Base-by-base conservation (phyloP, 2,888 invertebrate genomes). In the Folsomia manolachei region DNA sequence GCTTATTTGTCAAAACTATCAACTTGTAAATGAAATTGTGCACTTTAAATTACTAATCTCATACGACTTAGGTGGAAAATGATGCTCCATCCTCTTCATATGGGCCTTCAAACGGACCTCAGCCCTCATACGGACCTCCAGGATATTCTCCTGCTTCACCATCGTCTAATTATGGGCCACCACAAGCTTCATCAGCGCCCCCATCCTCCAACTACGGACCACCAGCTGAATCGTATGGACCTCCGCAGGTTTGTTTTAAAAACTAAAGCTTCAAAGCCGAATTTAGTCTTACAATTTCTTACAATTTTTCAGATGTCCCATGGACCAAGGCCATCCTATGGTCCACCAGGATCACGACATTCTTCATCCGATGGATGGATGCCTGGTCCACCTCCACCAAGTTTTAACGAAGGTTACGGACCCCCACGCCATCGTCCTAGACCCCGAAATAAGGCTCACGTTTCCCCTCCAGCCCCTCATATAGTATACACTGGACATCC, bases 401-500 rank as follows among this genome's bases (percentile, higher is more conserved):
- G 19, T 7, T 19, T 19, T 60, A n/a, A n/a, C n/a, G n/a, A 7
- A 4, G 60, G 60, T 4, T 60, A n/a, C 9, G 60, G 19, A 62
- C 62, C 62, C 60, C 53, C 68, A 27, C 18, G 25, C n/a, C 53
- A 62, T 23, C 39, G 23, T 24, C 21, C 23, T 39, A 61, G 52
- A 39, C 39, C 69, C 64, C 69, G 70, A 68, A 68, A 26, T 64
- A 51, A 70, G 66, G 65, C n/a, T n/a, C n/a, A n/a, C n/a, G n/a
- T n/a, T n/a, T n/a, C n/a, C n/a, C n/a, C n/a, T 18, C 70, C 39
- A 65, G 74, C 63, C 69, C 76, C 75, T 27, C 65, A 71, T 21
- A 71, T 71, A 19, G 81, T 83, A 63, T 83, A 83, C 72, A 80
- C 82, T 64, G 83, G 83, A 19, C 83, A 79, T 60, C 82, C 83